Base-by-base conservation (phyloP, 2,113 vertebrate species). In the Caretta caretta region DNA sequence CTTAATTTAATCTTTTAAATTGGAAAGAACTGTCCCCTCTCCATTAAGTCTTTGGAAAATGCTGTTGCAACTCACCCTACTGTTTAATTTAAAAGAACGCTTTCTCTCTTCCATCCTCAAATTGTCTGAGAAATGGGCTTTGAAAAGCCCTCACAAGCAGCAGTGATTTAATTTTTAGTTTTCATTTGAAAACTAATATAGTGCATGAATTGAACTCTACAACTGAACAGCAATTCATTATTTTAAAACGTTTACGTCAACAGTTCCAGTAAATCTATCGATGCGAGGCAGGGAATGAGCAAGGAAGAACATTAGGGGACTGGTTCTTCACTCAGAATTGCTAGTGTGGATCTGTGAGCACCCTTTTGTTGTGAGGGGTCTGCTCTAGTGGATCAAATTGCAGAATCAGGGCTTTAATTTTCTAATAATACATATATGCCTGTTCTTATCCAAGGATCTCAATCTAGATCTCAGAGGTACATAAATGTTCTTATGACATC, bases 401-500 rank as follows among this genome's bases (percentile, higher is more conserved):
- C 22, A n/a, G 25, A 17, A 51, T 94, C 24, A 76, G 76, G 56
- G 56, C 87, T 2, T 11, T 59, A 42, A 27, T 62, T 90, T 27
- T 92, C 7, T 49, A 17, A 12, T 1, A 25, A 19, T 31, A 10
- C 49, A 89, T 84, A 87, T 59, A 81, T 51, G 87, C 48, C 27
- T 86, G 35, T 14, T 78, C 79, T 86, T 82, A 35, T 84, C 48
- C 46, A 85, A 69, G 48, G 80, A 51, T 85, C 19, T 72, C n/a
- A 38, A 3, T 72, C n/a, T 72, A 72, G 65, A 72, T 80, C 59
- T 88, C 78, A 91, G 90, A 88, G 78, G 42, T 69, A 22, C 24
- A 20, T 76, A 85, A 87, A 57, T 90, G 20, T 96, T 94, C 13
- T 83, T 80, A 31, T 94, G 92, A 53, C 80, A 46, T 93, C 80